Evolutionary conservation across 2,113 vertebrate genomes (phyloP).

Genomic region (Ellobius talpinus): DNA sequence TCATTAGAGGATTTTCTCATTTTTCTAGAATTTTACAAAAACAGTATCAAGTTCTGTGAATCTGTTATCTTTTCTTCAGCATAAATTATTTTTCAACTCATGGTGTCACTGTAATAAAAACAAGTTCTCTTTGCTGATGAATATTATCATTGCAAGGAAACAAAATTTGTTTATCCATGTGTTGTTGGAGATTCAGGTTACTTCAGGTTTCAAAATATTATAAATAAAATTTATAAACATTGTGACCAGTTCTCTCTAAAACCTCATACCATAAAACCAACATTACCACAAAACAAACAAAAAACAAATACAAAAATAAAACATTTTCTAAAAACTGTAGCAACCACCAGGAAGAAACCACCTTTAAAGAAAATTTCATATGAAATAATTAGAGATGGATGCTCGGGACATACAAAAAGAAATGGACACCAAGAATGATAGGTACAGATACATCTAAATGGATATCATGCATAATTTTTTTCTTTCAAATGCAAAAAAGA

Average conservation of each 20-base stretch:
- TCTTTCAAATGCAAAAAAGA: background rate
- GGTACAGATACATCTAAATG: background rate
- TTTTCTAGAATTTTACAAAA: constrained; percentile 8
- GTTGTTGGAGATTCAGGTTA: background rate
- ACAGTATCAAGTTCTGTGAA: background rate
- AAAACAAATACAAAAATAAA: background rate
- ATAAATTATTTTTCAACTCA: constrained; percentile 26
- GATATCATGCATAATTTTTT: background rate
- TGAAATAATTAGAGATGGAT: background rate
- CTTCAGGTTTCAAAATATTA: background rate
- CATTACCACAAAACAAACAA: background rate
- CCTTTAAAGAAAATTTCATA: background rate
- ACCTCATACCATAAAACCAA: background rate
- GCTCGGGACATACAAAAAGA: background rate
- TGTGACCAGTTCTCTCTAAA: constrained; percentile 24
- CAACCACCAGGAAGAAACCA: background rate
- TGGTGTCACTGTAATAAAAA: background rate
- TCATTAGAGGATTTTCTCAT: background rate
- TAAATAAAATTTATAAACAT: background rate
- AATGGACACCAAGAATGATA: background rate
- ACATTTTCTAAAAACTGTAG: background rate
- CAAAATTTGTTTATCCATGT: background rate
- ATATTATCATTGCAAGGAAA: background rate
- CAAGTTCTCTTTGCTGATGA: background rate
- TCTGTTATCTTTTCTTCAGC: background rate